Base-by-base conservation (phyloP, 2,113 vertebrate genomes). In the Malurus alboscapulatus region DNA sequence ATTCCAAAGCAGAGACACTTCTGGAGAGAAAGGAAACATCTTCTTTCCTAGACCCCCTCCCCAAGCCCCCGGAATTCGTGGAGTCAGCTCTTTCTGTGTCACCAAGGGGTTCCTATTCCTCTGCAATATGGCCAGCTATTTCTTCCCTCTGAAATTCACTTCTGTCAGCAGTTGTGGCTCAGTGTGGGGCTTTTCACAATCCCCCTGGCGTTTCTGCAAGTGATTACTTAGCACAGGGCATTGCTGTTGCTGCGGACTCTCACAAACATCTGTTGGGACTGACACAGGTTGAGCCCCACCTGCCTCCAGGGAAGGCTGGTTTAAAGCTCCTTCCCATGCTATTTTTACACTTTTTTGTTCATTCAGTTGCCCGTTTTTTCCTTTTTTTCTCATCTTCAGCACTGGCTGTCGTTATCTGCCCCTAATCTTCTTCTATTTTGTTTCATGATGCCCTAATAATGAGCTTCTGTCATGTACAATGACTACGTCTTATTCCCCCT, bases 161-260 rank as follows among this genome's bases (percentile, higher is more conserved):
- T 89, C 85, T 80, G 83, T 92, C 96, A 94, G 95, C 95, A 92
- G 62, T 91, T 94, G 74, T 25, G 78, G 87, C 96, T 68, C 92
- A 89, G 89, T 55, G 84, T 95, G 93, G 68, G 87, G 87, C 67
- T 94, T 59, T 73, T 90, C 93, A 80, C 71, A 74, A 87, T 92
- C 83, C 84, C 30, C 67, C 78, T 40, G 71, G 29, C 88, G 91
- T 63, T 94, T 58, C 54, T 94, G 58, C 84, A 85, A 58, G 71
- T 51, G 89, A 80, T 87, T 82, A 6, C 59, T 91, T 59, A 76
- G 84, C 27, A 3, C 54, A 12, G 72, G 13, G 61, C 51, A 1
- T 25, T 71, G 59, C 53, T 88, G 62, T 77, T 66, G 5, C 89
- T 55, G 47, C 61, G 87, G 81, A 30, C 8, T 9, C 78, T 76